phyloP scores from a whole-genome alignment of 35 echinoderm and acorn worm species.

The Stichopus chloronotus region DNA sequence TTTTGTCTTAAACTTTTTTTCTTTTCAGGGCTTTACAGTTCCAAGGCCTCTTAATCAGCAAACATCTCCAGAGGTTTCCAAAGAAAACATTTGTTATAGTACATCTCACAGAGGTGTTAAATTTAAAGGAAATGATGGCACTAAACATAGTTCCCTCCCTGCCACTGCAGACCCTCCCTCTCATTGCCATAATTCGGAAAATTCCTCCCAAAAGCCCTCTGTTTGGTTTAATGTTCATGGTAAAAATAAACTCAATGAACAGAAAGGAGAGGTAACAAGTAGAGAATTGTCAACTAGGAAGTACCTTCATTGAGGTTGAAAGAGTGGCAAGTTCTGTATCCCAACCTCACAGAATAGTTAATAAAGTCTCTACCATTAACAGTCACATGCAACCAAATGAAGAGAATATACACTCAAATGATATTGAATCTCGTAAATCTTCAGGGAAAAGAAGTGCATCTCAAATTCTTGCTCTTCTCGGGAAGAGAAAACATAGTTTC shows the following conservation, averaged over 20 bases:
- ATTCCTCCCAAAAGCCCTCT: neutral
- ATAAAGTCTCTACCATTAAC: neutral
- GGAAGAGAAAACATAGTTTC: constrained; percentile 66
- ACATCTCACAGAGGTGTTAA: neutral
- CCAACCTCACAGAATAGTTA: neutral
- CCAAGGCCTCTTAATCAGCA: constrained; percentile 75
- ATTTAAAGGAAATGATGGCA: neutral
- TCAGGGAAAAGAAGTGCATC: constrained; percentile 66
- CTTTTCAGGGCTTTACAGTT: constrained; percentile 75
- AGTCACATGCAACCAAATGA: neutral
- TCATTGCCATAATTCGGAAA: neutral
- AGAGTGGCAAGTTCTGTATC: neutral
- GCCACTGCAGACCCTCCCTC: neutral
- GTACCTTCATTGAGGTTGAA: neutral
- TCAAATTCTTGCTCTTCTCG: constrained; percentile 80
- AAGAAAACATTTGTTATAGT: neutral
- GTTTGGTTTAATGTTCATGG: neutral
- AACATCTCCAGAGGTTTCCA: neutral
- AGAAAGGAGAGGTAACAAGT: neutral
- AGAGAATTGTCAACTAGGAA: neutral
- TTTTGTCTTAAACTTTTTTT: neutral
- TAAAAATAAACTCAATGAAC: neutral
- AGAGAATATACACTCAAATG: neutral
- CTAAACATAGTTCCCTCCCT: neutral
- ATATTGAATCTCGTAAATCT: neutral